Base-by-base conservation (phyloP, 1,140 invertebrate genomes). In the Euglossa dilemma region DNA sequence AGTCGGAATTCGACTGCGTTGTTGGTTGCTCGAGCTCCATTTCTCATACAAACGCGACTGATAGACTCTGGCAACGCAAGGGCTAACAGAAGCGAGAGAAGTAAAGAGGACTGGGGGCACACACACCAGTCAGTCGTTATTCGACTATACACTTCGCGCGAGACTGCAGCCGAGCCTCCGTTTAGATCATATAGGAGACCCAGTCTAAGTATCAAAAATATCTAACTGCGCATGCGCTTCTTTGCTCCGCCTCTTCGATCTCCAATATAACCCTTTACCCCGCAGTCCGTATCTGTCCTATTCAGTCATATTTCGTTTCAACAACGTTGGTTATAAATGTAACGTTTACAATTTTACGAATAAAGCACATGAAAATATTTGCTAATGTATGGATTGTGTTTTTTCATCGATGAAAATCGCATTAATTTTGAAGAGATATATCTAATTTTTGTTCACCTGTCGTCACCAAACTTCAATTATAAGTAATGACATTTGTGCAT, bases 171-270 rank as follows among this genome's bases (percentile, higher is more conserved):
- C 36, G 43, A 64, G 80, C 69, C 79, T 59, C 73, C 85, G 81
- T 73, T 78, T 82, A 59, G 71, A 77, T 36, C 67, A n/a, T 83
- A 57, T 70, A 70, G 59, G 74, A 78, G 20, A 64, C 74, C 57
- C 87, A 88, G 88, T 83, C 91, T 87, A 94, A 94, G 93, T 94
- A 83, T 89, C 90, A 75, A 66, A 91, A 92, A 92, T 74, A 25
- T 23, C 6, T 36, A 20, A 91, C 11, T 80, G 83, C 92, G 92
- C 92, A 92, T 89, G 92, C 90, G 88, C 59, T 18, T 14, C 78
- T 66, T 84, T 79, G 85, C 85, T 85, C 83, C 89, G 83, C 89
- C 85, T 63, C 74, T 70, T 66, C 75, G 78, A 79, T 80, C 61
- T 67, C 64, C 83, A 50, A 77, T 84, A 71, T 45, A 67, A 69